These are phyloP conservation scores for Pristionchus japonicus DNA, from an alignment of 2,888 invertebrate species.

Conservation along the genomic window DNA sequence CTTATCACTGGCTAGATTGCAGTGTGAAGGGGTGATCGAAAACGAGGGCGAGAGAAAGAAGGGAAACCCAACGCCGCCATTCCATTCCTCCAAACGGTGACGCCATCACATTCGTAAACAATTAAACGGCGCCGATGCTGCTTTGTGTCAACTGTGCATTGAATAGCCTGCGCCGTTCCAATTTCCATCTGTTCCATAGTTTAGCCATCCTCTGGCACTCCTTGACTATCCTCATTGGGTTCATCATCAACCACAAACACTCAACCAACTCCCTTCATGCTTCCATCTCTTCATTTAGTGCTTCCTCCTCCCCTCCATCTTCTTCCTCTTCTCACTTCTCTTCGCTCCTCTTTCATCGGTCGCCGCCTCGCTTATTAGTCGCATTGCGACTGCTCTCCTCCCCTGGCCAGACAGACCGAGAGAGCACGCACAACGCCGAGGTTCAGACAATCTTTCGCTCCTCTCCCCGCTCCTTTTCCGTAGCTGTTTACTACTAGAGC, in stretches of 20 bases:
- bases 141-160: neutral
- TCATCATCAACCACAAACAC: neutral
- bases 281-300: constrained; percentile 5
- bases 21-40: neutral
- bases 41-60: neutral
- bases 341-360: neutral
- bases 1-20: neutral
- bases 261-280: neutral
- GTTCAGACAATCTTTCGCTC: too few species aligned
- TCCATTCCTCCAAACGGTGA: neutral
- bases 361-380: constrained; percentile 29
- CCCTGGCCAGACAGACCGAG: too few species aligned
- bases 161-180: neutral
- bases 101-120: neutral
- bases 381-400: constrained; percentile 25
- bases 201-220: neutral
- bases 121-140: neutral
- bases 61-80: neutral
- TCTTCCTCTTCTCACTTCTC: neutral
- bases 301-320: constrained; percentile 23
- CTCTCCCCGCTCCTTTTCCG: neutral
- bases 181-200: neutral
- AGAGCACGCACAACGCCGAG: too few species aligned
- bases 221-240: neutral
- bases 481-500: constrained; percentile 13